Evolutionary conservation across 2,113 vertebrate genomes (phyloP).

Genomic region (Ranitomeya variabilis): DNA sequence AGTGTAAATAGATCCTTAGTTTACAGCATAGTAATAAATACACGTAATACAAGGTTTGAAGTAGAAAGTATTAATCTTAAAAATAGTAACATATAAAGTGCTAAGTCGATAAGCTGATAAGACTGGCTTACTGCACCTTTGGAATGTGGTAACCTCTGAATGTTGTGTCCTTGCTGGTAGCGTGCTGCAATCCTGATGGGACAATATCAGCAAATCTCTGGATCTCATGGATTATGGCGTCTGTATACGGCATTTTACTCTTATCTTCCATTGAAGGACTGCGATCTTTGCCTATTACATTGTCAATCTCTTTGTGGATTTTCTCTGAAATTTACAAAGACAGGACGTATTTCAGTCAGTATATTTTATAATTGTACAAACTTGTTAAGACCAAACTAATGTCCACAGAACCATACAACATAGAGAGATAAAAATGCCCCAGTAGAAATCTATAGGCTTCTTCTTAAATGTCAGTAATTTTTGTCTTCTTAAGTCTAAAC

Average conservation of each 20-base stretch:
- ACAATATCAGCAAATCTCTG: constrained; percentile 56
- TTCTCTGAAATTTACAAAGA: constrained; percentile 45
- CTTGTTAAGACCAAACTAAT: neutral
- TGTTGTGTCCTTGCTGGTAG: constrained; percentile 60
- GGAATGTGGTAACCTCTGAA: constrained; percentile 58
- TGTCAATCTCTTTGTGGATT: constrained; percentile 62
- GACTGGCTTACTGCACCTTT: neutral
- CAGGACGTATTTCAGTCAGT: too few species aligned
- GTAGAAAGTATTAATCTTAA: too few species aligned
- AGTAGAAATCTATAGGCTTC: too few species aligned
- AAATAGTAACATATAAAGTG: too few species aligned
- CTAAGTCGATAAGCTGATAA: too few species aligned
- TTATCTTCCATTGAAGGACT: constrained; percentile 60
- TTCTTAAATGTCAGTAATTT: too few species aligned
- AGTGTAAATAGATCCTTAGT: too few species aligned
- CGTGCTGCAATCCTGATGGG: constrained; percentile 48
- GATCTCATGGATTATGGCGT: constrained; percentile 63
- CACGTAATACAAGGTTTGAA: too few species aligned
- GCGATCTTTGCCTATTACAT: constrained; percentile 57
- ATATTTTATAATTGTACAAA: too few species aligned
- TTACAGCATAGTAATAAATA: too few species aligned
- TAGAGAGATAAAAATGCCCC: too few species aligned
- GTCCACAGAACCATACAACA: neutral
- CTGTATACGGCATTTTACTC: constrained; percentile 62
- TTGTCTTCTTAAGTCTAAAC: too few species aligned